A percentile compares a stretch with the other conserved stretches of the same genome.
Conservation (phyloP, 2,113 vertebrate species). For the Ellobius talpinus region DNA sequence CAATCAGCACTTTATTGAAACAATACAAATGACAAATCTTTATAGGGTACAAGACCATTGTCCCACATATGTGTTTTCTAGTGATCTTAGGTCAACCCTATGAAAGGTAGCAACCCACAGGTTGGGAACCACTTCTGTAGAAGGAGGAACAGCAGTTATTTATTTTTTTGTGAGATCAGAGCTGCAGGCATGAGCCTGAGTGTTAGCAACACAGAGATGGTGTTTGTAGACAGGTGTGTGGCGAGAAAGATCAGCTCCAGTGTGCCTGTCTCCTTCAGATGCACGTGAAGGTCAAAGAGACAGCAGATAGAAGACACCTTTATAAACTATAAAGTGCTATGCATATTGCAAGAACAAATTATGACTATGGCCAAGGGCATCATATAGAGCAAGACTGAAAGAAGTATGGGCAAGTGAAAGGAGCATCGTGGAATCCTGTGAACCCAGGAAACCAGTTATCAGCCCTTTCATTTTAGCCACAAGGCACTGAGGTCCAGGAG, state of each 20-base stretch:
- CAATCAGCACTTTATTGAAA: no score
- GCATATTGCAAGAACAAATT: background rate
- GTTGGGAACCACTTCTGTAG: background rate
- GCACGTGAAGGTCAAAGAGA: background rate
- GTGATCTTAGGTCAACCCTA: background rate
- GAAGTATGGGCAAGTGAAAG: background rate
- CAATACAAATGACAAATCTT: no score
- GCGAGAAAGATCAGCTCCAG: background rate
- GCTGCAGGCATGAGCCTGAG: background rate
- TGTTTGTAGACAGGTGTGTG: background rate
- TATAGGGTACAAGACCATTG: no score
- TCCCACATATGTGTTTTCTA: background rate
- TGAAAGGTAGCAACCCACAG: background rate
- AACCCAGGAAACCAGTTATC: background rate
- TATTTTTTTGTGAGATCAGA: background rate
- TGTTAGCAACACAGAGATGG: background rate
- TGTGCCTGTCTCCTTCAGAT: background rate
- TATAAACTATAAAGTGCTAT: background rate
- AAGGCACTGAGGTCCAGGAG: background rate
- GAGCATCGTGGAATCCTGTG: background rate
- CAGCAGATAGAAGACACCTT: background rate
- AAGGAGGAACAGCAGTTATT: background rate
- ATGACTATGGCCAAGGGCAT: background rate
- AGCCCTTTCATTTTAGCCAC: background rate
- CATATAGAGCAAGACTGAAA: background rate